These are phyloP conservation scores for Sterna hirundo DNA, from an alignment of 2,113 vertebrate genomes.

Conservation along the genomic window DNA sequence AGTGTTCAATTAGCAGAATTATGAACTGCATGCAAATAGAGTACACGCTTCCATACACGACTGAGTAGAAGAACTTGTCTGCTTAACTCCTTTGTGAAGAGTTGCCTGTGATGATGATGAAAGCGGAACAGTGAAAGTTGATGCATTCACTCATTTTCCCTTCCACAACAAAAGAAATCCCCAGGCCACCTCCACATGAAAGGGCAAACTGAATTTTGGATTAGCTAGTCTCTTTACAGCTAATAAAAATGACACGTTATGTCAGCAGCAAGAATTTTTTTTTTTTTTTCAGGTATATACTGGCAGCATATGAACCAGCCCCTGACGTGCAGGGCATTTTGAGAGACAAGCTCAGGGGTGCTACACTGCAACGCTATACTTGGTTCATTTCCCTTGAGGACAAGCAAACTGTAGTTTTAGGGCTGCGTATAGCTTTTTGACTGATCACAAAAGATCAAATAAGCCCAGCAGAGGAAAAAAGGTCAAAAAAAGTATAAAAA, in stretches of 20 bases:
- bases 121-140: background rate
- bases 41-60: rapidly evolving
- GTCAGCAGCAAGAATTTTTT: background rate
- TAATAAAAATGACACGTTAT: background rate
- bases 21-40: background rate
- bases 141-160: background rate
- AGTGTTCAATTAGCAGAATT: background rate
- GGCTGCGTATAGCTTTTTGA: rapidly evolving
- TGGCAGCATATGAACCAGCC: background rate
- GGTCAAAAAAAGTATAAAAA: background rate
- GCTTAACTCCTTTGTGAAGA: background rate
- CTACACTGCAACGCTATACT: rapidly evolving
- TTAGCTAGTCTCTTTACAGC: background rate
- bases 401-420: background rate
- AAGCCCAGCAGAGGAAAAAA: background rate
- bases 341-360: background rate
- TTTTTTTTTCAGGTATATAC: background rate
- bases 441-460: background rate
- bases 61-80: background rate
- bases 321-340: background rate
- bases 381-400: background rate
- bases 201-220: background rate
- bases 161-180: background rate
- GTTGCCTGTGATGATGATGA: background rate
- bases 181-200: background rate